Base-by-base conservation (phyloP, 2,888 invertebrate species). In the Sarcophaga carnaria region DNA sequence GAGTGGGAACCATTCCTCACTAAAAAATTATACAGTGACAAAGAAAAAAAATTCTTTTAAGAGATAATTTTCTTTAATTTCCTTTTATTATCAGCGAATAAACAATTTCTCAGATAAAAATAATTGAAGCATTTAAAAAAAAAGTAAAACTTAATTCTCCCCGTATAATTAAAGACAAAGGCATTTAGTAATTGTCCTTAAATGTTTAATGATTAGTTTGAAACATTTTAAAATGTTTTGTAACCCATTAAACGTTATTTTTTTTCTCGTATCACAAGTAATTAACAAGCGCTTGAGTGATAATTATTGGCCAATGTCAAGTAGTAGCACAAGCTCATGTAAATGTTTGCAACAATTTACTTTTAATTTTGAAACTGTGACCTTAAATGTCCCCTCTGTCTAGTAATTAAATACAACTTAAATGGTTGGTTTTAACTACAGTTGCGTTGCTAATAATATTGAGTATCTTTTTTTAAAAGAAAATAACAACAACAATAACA, bases 361-460 rank as follows among this genome's bases (percentile, higher is more conserved):
- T 37, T 80, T n/a, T 14, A 67, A 66, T 27, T 72, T 27, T 70
- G 1, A 63, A 70, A 37, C 4, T 76, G 10, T 76, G 70, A 64
- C 69, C 63, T 70, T 59, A 25, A 70, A 76, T 70, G 64, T 59
- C 17, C 11, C 63, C 22, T 22, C 22, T 1, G 17, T 47, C 45
- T 70, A n/a, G 25, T 63, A 76, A 76, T 82, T 81, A 81, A 81
- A 63, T 70, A 63, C 25, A 59, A 54, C 59, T 76, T 82, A 70
- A 76, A 63, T 76, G 25, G 37, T 37, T 37, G 59, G 10, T 64
- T 47, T 82, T 82, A 69, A 67, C 37, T 37, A 37, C 37, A 37
- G 37, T 37, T 8, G 20, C 71, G 71, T 70, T 66, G 37, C 59
- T 72, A 17, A 64, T 17, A 66, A 64, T 71, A 27, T 8, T 62